Percentiles rank a stretch among this genome's conserved stretches.
Conservation (phyloP, 2,113 vertebrate genomes). For the Heterotilapia buettikoferi region DNA sequence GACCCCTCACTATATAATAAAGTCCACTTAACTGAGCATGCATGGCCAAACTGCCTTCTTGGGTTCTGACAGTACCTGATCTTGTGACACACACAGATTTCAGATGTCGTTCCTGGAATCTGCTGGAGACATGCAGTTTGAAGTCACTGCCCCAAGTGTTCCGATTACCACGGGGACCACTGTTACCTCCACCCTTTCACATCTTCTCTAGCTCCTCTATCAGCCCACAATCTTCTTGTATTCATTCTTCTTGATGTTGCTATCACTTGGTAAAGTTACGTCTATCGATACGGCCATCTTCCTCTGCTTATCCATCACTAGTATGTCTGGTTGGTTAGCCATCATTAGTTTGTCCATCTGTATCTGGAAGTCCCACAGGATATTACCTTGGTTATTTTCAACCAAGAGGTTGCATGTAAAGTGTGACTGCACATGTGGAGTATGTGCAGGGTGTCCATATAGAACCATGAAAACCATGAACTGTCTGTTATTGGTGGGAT, state of each 20-base stretch:
- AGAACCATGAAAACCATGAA: not conserved
- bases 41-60: not conserved
- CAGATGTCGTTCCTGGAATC: not conserved
- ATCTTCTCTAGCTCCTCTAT: not conserved
- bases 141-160: not conserved
- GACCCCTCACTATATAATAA: not conserved
- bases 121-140: not conserved
- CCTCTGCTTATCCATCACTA: not conserved
- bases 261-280: not conserved
- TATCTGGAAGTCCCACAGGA: not conserved
- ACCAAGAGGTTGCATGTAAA: not conserved
- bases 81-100: not conserved
- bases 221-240: not conserved
- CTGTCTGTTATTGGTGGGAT: not conserved
- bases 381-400: not conserved
- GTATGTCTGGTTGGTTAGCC: not conserved
- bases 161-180: not conserved
- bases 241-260: not conserved
- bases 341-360: not conserved
- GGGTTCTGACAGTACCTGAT: not conserved
- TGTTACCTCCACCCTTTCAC: not conserved
- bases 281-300: not conserved
- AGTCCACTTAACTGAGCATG: not conserved
- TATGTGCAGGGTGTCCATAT: not conserved
- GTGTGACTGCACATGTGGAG: not conserved